Conservation (phyloP, 2,888 invertebrate species). For the Drosophila setosimentum region DNA sequence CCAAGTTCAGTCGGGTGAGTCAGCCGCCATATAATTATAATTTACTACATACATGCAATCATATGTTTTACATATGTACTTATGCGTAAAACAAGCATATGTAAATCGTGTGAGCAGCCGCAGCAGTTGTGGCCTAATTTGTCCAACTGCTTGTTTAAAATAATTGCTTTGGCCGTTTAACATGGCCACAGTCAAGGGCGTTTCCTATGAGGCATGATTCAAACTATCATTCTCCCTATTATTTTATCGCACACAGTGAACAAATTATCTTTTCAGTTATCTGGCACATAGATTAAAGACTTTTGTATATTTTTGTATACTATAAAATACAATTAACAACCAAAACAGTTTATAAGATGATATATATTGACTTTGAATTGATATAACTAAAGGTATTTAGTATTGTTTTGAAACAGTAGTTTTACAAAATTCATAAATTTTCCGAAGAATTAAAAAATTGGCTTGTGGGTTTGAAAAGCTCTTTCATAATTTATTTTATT, state of each 20-base stretch:
- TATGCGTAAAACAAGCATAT: neutral
- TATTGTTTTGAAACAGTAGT: too few species aligned
- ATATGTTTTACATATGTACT: constrained; percentile 1
- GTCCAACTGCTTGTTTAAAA: constrained; percentile 35
- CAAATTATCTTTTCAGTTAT: constrained; percentile 43
- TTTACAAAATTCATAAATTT: neutral
- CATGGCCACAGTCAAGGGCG: constrained; percentile 53
- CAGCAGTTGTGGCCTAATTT: constrained; percentile 65
- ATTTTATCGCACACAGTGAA: constrained; percentile 47
- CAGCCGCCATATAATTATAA: neutral
- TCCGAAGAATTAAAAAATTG: neutral
- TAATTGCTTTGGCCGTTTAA: constrained; percentile 36
- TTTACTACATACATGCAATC: neutral
- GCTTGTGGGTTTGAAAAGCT: neutral
- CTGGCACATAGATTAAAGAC: constrained; percentile 30
- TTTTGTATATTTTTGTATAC: constrained; percentile 12
- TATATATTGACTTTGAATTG: neutral
- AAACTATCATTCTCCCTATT: constrained; percentile 34
- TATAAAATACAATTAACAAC: constrained; percentile 16
- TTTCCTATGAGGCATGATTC: constrained; percentile 4
- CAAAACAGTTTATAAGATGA: neutral
- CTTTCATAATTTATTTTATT: neutral
- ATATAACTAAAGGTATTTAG: neutral
- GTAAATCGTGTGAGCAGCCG: constrained; percentile 51
- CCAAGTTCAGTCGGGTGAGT: constrained; percentile 85